phyloP scores from a whole-genome alignment of 2,797 vertebrate genomes.

The Gastrophryne carolinensis region DNA sequence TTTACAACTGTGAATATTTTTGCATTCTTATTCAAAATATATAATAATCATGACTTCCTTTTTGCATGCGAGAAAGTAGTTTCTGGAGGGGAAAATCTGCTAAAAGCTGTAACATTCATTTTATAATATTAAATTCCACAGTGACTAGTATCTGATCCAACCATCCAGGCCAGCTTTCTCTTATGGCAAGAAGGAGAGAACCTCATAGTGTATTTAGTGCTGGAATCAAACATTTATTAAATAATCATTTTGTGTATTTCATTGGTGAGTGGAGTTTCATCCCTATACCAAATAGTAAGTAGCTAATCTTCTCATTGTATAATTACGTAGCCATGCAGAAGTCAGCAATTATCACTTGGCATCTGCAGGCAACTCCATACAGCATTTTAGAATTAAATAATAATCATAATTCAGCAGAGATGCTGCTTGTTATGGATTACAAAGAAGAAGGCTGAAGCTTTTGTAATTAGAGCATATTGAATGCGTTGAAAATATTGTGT shows the following conservation, averaged over 20 bases:
- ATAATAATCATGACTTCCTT: too few species aligned
- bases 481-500: not conserved
- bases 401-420: not conserved
- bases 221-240: not conserved
- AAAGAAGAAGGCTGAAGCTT: not conserved
- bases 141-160: too few species aligned
- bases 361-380: not conserved
- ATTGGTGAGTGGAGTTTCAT: not conserved
- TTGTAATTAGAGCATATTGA: not conserved
- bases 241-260: not conserved
- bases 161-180: not conserved
- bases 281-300: not conserved
- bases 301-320: not conserved
- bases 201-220: not conserved
- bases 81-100: too few species aligned
- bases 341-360: not conserved
- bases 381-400: not conserved
- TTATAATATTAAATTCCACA: too few species aligned
- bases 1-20: too few species aligned
- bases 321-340: not conserved
- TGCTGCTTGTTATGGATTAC: not conserved
- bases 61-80: too few species aligned
- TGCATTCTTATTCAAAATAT: too few species aligned
- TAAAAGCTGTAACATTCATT: too few species aligned
- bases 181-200: not conserved